Conservation (phyloP, 2,113 vertebrate species). For the Galemys pyrenaicus region DNA sequence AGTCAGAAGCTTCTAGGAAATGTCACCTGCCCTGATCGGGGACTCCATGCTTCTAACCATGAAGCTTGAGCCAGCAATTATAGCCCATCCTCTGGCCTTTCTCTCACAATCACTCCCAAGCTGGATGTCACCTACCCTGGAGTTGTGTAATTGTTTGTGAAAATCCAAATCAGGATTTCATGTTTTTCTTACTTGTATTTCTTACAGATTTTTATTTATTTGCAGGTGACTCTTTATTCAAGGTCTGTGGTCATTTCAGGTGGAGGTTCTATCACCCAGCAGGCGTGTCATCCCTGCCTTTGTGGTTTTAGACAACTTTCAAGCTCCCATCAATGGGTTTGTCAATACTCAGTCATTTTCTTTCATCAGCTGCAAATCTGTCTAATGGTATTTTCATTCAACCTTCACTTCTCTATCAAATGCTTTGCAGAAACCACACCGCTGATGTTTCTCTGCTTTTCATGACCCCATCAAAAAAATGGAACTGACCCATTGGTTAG, state of each 20-base stretch:
- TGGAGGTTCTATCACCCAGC: too few relatives aligned
- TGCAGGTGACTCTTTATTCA: neutral
- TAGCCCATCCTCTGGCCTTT: neutral
- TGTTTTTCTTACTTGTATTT: neutral
- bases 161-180: neutral
- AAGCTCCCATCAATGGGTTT: neutral
- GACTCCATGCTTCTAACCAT: neutral
- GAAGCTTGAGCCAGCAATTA: neutral
- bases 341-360: neutral
- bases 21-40: too few relatives aligned
- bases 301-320: neutral
- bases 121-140: neutral
- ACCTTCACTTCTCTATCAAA: neutral
- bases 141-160: neutral
- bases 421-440: too few relatives aligned
- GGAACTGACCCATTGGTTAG: neutral
- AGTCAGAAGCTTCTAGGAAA: neutral
- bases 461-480: neutral
- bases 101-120: neutral
- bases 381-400: neutral
- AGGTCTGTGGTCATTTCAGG: neutral
- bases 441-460: neutral
- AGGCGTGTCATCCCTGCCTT: rapidly evolving
- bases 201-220: neutral
- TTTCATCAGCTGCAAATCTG: neutral